Evolutionary conservation across 37 sponge, comb jelly and placozoan species (phyloP), one percentile per base, ranked within the genome.

Genomic region (Hexactinellida sp.): DNA sequence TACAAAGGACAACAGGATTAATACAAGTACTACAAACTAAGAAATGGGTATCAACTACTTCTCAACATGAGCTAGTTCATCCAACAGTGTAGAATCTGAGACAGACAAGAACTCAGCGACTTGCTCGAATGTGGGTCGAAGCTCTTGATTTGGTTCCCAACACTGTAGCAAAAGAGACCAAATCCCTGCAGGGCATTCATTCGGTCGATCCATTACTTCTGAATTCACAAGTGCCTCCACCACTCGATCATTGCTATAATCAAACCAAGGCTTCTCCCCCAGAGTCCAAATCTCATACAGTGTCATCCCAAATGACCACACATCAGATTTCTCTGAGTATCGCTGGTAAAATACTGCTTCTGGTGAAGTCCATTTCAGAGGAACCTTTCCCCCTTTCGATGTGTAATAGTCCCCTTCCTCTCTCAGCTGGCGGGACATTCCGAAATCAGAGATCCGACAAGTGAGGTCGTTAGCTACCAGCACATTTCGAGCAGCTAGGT

Each of bases 261-360:
- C 86, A 55, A n/a, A 0, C 30, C 82, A 89, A 24, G 86, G 89
- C 54, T 89, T 89, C 37, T n/a, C 3, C 37, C 89, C 89, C 37
- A 89, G 89, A 0, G 82, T 36, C 89, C 89, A 89, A 54, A 89
- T 89, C 86, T 89, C 89, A 85, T 89, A 89, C 35, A 89, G 85
- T 36, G 85, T 47, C 51, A 82, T 83, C 0, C 89, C 89, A 82
- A 83, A 89, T 35, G 85, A 85, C 83, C 86, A 89, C 34, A 89
- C 89, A 89, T 89, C 89, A 85, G 85, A 85, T 51, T 85, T 85
- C 39, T 85, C 54, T 34, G 89, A 89, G 89, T 89, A 89, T 39
- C 85, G 85, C 37, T 82, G 38, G 55, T 89, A 89, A 51, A 47
- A 36, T 0, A 89, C 38, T 24, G 85, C 84, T 30, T 83, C 84